Conservation (phyloP, 2,113 vertebrate genomes). For the Dendropsophus ebraccatus region DNA sequence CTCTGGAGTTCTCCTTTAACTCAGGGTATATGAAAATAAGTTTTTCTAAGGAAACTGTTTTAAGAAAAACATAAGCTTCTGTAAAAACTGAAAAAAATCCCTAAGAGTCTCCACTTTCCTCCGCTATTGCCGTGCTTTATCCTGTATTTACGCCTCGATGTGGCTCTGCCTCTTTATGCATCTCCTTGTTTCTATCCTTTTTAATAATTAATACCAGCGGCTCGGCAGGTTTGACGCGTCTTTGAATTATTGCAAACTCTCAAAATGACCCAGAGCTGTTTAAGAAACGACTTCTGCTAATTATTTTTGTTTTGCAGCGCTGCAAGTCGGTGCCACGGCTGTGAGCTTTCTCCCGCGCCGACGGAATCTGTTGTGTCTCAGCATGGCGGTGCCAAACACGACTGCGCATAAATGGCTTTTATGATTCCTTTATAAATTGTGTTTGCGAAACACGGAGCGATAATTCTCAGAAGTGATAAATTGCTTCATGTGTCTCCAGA, state of each 20-base stretch:
- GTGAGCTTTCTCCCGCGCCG: not conserved
- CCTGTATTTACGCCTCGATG: not conserved
- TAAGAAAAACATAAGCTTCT: too few relatives aligned
- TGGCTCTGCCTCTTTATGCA: not conserved
- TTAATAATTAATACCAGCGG: slow-evolving; percentile 23
- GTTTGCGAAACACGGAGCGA: slow-evolving; percentile 15
- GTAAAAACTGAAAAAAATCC: too few relatives aligned
- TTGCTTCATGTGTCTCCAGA: not conserved
- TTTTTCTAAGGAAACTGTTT: too few relatives aligned
- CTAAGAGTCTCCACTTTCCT: too few relatives aligned
- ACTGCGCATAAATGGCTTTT: slow-evolving; percentile 9
- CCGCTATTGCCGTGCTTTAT: not conserved
- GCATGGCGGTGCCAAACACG: slow-evolving; percentile 13
- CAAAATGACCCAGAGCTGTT: slow-evolving; percentile 40
- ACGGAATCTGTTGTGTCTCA: not conserved
- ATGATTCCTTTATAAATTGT: slow-evolving; percentile 25
- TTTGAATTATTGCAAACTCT: slow-evolving; percentile 27
- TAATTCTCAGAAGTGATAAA: slow-evolving; percentile 25
- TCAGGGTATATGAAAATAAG: too few relatives aligned
- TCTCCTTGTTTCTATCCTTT: not conserved
- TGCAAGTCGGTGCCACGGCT: not conserved
- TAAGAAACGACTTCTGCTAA: slow-evolving; percentile 39
- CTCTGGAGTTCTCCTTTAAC: too few relatives aligned
- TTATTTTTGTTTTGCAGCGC: slow-evolving; percentile 1
- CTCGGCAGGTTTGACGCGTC: not conserved